Evolutionary conservation across 2,797 vertebrate species (phyloP).

Genomic region (Aselliscus stoliczkanus): DNA sequence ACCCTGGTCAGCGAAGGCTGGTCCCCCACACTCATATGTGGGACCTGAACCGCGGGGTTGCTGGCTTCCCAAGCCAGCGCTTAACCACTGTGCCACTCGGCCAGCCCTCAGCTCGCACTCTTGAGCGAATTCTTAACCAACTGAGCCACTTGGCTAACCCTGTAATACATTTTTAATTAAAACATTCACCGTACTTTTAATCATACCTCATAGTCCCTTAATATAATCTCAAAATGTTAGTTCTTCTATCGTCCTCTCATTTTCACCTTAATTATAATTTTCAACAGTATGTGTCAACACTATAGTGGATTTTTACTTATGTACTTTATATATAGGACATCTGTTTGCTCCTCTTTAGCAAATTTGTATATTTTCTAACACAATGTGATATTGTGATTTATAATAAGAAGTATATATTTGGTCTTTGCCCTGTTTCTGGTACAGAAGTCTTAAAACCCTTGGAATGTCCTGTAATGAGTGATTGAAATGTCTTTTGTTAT

Average conservation of each 20-base stretch:
- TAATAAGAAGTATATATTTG: neutral
- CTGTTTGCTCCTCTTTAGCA: neutral
- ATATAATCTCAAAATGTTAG: neutral
- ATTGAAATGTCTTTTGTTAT: neutral
- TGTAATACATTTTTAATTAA: too few relatives aligned
- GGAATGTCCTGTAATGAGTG: neutral
- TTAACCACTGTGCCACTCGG: too few relatives aligned
- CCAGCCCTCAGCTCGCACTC: too few relatives aligned
- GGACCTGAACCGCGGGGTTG: too few relatives aligned
- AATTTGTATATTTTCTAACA: neutral
- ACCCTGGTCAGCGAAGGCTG: too few relatives aligned
- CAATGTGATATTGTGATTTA: neutral
- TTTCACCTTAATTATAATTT: constrained; percentile 7
- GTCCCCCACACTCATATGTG: too few relatives aligned
- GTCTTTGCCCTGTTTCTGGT: neutral
- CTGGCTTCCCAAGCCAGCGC: too few relatives aligned
- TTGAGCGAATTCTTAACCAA: too few relatives aligned
- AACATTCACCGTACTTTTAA: too few relatives aligned
- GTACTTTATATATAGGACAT: neutral
- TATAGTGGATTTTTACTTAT: neutral
- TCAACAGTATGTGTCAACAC: neutral
- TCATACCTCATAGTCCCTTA: neutral
- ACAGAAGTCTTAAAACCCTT: neutral
- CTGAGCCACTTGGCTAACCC: too few relatives aligned
- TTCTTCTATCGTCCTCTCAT: neutral